phyloP scores from a whole-genome alignment of 1,140 invertebrate genomes.

The Conus ventricosus region DNA sequence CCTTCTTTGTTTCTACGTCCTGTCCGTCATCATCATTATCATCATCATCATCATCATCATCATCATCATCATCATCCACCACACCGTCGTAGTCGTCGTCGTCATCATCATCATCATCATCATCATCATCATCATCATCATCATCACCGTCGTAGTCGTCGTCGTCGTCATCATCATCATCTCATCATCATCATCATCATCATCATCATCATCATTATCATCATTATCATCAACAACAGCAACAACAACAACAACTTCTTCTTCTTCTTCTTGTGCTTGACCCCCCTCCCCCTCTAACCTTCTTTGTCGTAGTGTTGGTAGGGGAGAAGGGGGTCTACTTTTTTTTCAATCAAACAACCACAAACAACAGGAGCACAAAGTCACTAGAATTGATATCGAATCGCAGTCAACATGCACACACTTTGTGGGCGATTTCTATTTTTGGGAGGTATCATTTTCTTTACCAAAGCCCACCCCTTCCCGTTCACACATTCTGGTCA shows the following conservation, averaged over 20 bases:
- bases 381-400: too few relatives aligned
- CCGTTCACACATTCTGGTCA: too few relatives aligned
- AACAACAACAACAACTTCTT: not conserved
- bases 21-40: not conserved
- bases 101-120: conserved; percentile 12
- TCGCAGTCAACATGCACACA: too few relatives aligned
- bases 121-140: not conserved
- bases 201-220: conserved; percentile 22
- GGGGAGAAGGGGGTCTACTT: too few relatives aligned
- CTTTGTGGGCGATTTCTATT: too few relatives aligned
- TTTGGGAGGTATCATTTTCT: too few relatives aligned
- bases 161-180: not conserved
- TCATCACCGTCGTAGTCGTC: not conserved
- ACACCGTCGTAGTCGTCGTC: not conserved
- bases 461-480: too few relatives aligned
- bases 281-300: too few relatives aligned
- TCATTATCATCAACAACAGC: not conserved
- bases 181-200: conserved; percentile 26
- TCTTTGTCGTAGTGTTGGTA: too few relatives aligned
- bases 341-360: too few relatives aligned
- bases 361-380: too few relatives aligned
- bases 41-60: conserved; percentile 17
- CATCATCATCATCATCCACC: conserved; percentile 7
- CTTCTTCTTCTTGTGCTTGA: too few relatives aligned
- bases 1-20: not conserved